Evolutionary conservation across 2,113 vertebrate species (phyloP).

Genomic region (Pituophis catenifer): DNA sequence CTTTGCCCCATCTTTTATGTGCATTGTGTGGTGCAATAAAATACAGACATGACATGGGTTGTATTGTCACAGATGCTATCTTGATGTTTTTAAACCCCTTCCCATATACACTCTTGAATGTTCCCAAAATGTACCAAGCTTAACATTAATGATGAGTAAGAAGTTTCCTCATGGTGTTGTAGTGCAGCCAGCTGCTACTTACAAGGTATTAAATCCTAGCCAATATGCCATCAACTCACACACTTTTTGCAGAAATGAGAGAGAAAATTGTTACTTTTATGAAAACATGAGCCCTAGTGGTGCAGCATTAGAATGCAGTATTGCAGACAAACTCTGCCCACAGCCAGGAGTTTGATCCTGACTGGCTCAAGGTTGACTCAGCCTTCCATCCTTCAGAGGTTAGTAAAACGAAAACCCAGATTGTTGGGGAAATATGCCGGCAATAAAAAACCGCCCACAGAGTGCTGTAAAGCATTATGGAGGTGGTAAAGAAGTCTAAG

Average conservation of each 20-base stretch:
- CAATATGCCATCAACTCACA: not conserved
- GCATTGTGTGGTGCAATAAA: not conserved
- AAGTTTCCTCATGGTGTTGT: not conserved
- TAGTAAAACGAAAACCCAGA: not conserved
- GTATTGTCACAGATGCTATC: not conserved
- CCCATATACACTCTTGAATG: not conserved
- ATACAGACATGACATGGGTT: not conserved
- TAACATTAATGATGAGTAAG: not conserved
- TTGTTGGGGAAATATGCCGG: not conserved
- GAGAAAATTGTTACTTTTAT: not conserved
- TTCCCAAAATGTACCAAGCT: not conserved
- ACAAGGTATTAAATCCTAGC: not conserved
- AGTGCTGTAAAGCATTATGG: not conserved
- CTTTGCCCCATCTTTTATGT: not conserved
- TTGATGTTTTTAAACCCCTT: not conserved
- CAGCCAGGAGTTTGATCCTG: not conserved
- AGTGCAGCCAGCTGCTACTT: not conserved
- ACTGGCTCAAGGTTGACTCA: not conserved
- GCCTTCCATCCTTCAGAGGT: not conserved
- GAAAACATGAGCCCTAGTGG: not conserved
- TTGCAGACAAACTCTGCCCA: not conserved
- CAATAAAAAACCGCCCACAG: not conserved
- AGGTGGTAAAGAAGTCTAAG: not conserved
- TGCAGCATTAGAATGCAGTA: not conserved
- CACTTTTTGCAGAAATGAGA: not conserved